phyloP scores from a whole-genome alignment of 2,113 vertebrate genomes.

The Pithys albifrons region DNA sequence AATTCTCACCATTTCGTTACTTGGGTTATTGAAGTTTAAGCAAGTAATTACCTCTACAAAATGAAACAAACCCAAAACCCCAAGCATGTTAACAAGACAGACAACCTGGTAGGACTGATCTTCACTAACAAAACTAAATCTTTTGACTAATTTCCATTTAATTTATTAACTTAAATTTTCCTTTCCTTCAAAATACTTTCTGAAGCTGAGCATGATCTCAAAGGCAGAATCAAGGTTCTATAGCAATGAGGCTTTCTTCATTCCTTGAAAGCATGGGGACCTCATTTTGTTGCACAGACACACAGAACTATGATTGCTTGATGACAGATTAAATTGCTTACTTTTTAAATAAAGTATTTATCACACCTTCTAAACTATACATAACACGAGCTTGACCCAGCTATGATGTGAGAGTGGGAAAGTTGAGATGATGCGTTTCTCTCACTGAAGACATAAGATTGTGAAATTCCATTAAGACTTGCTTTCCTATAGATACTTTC shows the following conservation, averaged over 20 bases:
- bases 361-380: not conserved
- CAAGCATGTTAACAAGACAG: not conserved
- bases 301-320: not conserved
- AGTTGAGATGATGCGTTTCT: not conserved
- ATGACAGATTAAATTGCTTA: not conserved
- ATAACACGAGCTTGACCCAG: not conserved
- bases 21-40: not conserved
- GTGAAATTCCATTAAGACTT: not conserved
- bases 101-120: not conserved
- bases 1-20: not conserved
- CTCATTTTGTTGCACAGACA: not conserved
- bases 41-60: not conserved
- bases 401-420: not conserved
- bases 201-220: not conserved
- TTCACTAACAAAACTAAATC: not conserved
- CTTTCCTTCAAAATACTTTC: not conserved
- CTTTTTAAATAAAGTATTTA: not conserved
- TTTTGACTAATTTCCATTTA: not conserved
- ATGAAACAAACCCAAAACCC: not conserved
- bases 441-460: not conserved
- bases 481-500: not conserved
- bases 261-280: not conserved
- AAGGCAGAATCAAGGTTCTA: not conserved
- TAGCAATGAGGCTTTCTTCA: not conserved
- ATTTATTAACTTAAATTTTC: not conserved